A percentile compares a stretch with the other conserved stretches of the same genome.
Conservation (phyloP, 1,140 invertebrate species). For the Nymphalis io region DNA sequence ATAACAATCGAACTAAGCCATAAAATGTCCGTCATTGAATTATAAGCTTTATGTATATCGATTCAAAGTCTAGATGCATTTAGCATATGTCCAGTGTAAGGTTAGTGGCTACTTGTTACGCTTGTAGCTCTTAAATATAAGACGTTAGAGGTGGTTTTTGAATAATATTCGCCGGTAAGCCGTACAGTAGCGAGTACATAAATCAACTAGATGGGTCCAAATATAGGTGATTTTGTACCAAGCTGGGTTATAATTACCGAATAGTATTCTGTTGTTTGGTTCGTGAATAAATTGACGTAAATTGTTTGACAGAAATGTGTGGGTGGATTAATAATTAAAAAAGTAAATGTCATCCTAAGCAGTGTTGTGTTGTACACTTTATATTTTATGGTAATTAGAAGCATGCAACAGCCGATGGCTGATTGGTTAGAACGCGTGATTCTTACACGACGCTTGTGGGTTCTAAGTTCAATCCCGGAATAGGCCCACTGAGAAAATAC, state of each 20-base stretch:
- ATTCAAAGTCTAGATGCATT: neutral
- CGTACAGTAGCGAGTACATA: slow-evolving; percentile 44
- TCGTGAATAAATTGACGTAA: neutral
- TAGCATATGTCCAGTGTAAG: neutral
- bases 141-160: neutral
- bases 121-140: neutral
- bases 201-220: slow-evolving; percentile 57
- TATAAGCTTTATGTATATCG: neutral
- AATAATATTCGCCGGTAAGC: neutral
- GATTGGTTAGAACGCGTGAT: too few species aligned
- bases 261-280: slow-evolving; percentile 21
- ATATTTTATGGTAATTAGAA: too few species aligned
- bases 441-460: too few species aligned
- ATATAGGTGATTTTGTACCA: slow-evolving; percentile 54
- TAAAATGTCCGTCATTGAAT: neutral
- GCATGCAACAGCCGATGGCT: too few species aligned
- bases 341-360: too few species aligned
- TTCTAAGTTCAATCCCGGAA: too few species aligned
- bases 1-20: slow-evolving; percentile 5
- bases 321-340: too few species aligned
- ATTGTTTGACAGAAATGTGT: neutral
- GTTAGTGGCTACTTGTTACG: slow-evolving; percentile 2
- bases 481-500: too few species aligned
- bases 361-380: too few species aligned
- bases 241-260: slow-evolving; percentile 29